phyloP scores from a whole-genome alignment of 2,888 invertebrate genomes.

The Drosophila austrosaltans region DNA sequence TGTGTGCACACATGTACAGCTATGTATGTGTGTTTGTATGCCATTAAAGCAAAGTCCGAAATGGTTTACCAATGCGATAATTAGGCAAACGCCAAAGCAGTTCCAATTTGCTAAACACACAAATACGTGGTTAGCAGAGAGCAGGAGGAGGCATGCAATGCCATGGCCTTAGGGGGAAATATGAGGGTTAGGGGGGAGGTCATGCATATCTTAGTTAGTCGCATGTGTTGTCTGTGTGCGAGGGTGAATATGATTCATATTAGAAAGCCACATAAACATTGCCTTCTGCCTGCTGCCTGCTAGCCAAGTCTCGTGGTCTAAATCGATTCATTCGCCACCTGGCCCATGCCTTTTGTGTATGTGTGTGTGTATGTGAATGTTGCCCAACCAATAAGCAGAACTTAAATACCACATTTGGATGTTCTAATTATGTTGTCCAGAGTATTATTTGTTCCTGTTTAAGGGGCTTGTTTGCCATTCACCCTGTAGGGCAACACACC shows the following conservation, averaged over 20 bases:
- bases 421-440: conserved; percentile 58
- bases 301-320: background rate
- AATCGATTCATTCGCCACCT: background rate
- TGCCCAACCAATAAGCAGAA: conserved; percentile 22
- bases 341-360: background rate
- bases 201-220: background rate
- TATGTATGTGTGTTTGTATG: conserved; percentile 47
- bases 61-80: conserved; percentile 67
- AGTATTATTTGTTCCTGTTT: conserved; percentile 35
- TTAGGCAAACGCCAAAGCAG: conserved; percentile 53
- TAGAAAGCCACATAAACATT: conserved; percentile 35
- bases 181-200: no score
- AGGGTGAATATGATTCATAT: conserved; percentile 49
- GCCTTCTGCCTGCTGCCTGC: no score
- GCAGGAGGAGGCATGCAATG: no score
- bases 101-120: conserved; percentile 60
- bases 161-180: no score
- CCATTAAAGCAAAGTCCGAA: conserved; percentile 56
- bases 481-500: conserved; percentile 6
- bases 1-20: conserved; percentile 23
- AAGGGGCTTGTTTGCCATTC: conserved; percentile 26
- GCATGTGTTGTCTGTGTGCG: conserved; percentile 22
- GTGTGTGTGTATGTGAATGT: no score
- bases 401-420: conserved; percentile 49
- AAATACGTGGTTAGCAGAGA: conserved; percentile 14